These are phyloP conservation scores for Ditula angustiorana DNA, from an alignment of 2,888 invertebrate genomes.

Conservation along the genomic window DNA sequence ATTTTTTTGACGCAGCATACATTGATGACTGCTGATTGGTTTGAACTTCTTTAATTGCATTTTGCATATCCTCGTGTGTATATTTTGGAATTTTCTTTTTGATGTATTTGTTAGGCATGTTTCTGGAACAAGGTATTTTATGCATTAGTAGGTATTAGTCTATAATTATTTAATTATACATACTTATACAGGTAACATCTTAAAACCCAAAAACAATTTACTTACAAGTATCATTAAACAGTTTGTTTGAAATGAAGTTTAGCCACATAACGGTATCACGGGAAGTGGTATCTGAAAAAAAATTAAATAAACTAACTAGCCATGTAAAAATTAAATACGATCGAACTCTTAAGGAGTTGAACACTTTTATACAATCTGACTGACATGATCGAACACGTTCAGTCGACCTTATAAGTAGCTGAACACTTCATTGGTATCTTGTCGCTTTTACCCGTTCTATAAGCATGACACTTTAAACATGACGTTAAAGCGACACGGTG, in stretches of 20 bases:
- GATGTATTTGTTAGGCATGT: conserved; percentile 5
- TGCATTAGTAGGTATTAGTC: not conserved
- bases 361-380: not conserved
- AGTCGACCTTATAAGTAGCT: too few species aligned
- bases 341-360: too few species aligned
- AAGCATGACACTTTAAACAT: too few species aligned
- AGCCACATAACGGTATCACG: not conserved
- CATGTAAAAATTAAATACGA: too few species aligned
- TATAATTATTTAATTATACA: conserved; percentile 1
- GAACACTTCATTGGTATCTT: too few species aligned
- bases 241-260: not conserved
- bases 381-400: too few species aligned
- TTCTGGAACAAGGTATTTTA: conserved; percentile 5
- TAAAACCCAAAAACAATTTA: not conserved
- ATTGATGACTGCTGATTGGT: conserved; percentile 3
- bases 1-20: conserved; percentile 12
- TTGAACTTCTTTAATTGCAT: conserved; percentile 12
- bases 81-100: conserved; percentile 2
- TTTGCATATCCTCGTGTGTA: conserved; percentile 5
- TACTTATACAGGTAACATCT: not conserved
- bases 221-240: conserved; percentile 1
- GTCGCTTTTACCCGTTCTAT: too few species aligned
- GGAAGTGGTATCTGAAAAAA: conserved; percentile 1
- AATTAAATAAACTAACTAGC: not conserved
- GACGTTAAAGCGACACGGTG: too few species aligned